phyloP scores from a whole-genome alignment of 2,797 vertebrate species.

The Pangasius sanitwongsei region DNA sequence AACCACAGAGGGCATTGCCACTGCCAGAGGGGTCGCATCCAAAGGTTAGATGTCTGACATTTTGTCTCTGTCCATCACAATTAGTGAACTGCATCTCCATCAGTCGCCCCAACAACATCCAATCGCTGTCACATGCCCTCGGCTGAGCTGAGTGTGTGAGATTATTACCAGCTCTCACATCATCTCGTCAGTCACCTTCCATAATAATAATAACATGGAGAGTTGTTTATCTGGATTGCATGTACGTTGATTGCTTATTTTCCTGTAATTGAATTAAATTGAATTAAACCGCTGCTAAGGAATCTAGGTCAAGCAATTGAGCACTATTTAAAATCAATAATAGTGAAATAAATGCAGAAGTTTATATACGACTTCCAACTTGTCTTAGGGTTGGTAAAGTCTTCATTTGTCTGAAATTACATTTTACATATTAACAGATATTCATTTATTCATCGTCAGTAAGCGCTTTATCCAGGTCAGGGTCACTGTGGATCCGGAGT shows the following conservation, averaged over 20 bases:
- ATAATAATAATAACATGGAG: slow-evolving; percentile 6
- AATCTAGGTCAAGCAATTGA: not conserved
- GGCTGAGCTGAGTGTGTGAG: slow-evolving; percentile 27
- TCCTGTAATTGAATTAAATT: not conserved
- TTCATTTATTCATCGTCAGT: not conserved
- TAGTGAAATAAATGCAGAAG: not conserved
- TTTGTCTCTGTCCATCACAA: slow-evolving; percentile 63
- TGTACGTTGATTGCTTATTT: not conserved
- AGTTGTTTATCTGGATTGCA: slow-evolving; percentile 14
- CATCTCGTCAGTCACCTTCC: slow-evolving; percentile 20
- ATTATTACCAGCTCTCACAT: slow-evolving; percentile 23
- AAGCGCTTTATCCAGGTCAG: not conserved
- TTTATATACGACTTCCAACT: not conserved
- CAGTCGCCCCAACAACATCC: slow-evolving; percentile 14
- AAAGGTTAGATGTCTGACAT: slow-evolving; percentile 80
- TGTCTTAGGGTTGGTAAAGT: not conserved
- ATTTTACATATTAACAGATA: not conserved
- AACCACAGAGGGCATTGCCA: slow-evolving; percentile 58
- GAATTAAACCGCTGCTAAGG: not conserved
- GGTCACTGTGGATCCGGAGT: not conserved
- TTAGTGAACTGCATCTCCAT: slow-evolving; percentile 43
- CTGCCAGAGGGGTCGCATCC: slow-evolving; percentile 64
- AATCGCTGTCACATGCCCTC: slow-evolving; percentile 35
- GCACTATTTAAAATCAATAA: not conserved
- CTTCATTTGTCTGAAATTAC: not conserved